These are phyloP conservation scores for Mustela nigripes DNA, from an alignment of 2,113 vertebrate genomes.

Conservation along the genomic window DNA sequence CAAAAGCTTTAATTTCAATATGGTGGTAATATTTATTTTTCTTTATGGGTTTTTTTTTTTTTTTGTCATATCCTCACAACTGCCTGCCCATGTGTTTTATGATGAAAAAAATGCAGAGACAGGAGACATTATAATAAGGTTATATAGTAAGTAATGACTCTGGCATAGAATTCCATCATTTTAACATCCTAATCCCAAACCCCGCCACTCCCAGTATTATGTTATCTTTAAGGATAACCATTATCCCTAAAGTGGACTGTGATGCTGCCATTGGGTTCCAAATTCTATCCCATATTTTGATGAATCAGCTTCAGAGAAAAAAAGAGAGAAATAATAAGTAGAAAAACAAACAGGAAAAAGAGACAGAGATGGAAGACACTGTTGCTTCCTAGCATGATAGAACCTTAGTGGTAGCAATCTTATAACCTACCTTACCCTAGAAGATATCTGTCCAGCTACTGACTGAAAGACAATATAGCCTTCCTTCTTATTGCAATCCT, in stretches of 20 bases:
- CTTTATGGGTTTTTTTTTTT: neutral
- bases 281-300: neutral
- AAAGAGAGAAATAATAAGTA: neutral
- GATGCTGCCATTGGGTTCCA: neutral
- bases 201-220: neutral
- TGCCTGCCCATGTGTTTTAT: neutral
- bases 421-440: neutral
- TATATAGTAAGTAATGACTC: neutral
- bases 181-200: neutral
- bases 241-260: neutral
- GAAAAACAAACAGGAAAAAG: neutral
- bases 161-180: neutral
- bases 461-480: neutral
- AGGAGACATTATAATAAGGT: neutral
- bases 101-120: neutral
- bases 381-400: neutral
- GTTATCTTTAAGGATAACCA: neutral
- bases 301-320: neutral
- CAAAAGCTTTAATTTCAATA: neutral
- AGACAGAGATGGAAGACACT: neutral
- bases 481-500: neutral
- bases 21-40: conserved; percentile 9
- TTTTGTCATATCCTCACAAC: neutral
- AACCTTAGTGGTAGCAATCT: neutral
- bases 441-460: neutral